Evolutionary conservation across 2,113 vertebrate genomes (phyloP), one percentile per base, ranked within the genome.

Genomic region (Sigmodon hispidus): DNA sequence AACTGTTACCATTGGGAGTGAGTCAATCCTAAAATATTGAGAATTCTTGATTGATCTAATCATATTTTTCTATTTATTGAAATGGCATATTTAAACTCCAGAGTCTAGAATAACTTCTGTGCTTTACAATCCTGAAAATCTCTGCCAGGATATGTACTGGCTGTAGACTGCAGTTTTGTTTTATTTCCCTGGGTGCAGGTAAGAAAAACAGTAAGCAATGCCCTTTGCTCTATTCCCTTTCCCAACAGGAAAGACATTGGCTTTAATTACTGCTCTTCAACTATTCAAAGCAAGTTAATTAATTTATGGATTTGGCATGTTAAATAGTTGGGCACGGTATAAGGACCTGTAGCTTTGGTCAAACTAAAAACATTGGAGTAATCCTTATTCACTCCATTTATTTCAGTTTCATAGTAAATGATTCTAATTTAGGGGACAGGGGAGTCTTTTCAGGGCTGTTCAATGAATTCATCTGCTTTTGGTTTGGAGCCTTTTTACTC

Each of bases 211-310:
- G 83, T 91, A 94, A 96, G 90, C 69, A 81, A 94, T 90, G 84
- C 52, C 91, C 70, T 94, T 75, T 70, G 50, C 40, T 87, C 48
- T 61, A 36, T 90, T 91, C 57, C 43, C 43, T 15, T 96, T 93
- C 72, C 93, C 93, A 57, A 59, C 40, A 88, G 94, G 88, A 96
- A 97, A 93, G 19, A 95, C 65, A 86, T 91, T 93, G 75, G 80
- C 31, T 97, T 93, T 97, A 94, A 98, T 95, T 96, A 93, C 95
- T 94, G 61, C 88, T 91, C 75, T 90, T 55, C 69, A 92, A 34
- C 85, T 92, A 80, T 48, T 87, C 76, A 95, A 92, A 92, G 77
- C 55, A 86, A 90, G 88, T 88, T 95, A 96, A 96, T 96, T 95
- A 95, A 97, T 96, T 90, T 87, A 69, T 69, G 21, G 95, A 96